A percentile compares a stretch with the other conserved stretches of the same genome.
phyloP scores from a whole-genome alignment of 2,888 invertebrate genomes.

The Stenurella melanura region DNA sequence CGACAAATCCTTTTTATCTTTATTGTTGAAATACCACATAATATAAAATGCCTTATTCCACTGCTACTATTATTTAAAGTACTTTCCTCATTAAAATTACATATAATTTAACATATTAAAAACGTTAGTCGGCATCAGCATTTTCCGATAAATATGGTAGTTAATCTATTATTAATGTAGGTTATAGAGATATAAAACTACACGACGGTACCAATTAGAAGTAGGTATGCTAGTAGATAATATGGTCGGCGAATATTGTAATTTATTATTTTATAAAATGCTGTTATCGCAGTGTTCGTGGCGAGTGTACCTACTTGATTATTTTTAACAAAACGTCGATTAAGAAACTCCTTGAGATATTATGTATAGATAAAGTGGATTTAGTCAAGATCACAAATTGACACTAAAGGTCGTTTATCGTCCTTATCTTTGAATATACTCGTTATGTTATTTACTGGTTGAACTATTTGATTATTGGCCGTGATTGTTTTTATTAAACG shows the following conservation, averaged over 20 bases:
- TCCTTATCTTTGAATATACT: no score
- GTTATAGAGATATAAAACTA: conserved; percentile 24
- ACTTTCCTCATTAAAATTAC: conserved; percentile 10
- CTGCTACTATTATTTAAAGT: conserved; percentile 8
- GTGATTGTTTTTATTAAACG: no score
- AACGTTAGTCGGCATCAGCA: conserved; percentile 6
- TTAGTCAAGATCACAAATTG: neutral
- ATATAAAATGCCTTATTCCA: neutral
- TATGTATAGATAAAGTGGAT: neutral
- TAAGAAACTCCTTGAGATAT: neutral
- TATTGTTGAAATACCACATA: conserved; percentile 5
- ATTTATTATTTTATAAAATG: conserved; percentile 9
- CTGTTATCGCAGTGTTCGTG: conserved; percentile 1
- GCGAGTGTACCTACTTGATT: neutral
- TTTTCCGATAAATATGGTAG: conserved; percentile 19
- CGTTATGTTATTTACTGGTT: no score
- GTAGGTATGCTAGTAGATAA: conserved; percentile 19
- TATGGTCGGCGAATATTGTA: neutral
- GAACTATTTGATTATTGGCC: no score
- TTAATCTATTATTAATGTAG: conserved; percentile 27
- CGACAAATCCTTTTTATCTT: conserved; percentile 9
- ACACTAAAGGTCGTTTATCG: no score
- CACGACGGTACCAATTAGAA: neutral
- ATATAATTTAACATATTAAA: conserved; percentile 17
- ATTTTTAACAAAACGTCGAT: neutral